Conservation (phyloP, 2,888 invertebrate species). For the Drosophila picticornis region DNA sequence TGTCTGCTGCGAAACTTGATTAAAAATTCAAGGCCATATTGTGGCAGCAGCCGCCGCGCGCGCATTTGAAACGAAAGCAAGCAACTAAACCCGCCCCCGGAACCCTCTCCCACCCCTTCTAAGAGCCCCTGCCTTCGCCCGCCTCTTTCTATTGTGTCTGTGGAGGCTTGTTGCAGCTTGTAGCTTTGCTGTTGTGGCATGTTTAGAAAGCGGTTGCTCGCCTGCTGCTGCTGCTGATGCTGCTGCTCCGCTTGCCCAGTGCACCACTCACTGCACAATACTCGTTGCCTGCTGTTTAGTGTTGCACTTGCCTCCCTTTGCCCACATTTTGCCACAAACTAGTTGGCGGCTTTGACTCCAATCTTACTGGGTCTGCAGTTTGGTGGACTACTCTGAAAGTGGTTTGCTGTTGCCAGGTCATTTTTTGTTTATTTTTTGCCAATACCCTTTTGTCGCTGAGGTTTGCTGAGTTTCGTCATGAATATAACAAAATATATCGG, state of each 20-base stretch:
- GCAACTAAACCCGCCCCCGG: neutral
- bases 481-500: too few species aligned
- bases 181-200: conserved; percentile 44
- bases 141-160: conserved; percentile 15
- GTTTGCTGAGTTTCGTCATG: neutral
- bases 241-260: conserved; percentile 71
- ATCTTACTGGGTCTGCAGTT: conserved; percentile 30
- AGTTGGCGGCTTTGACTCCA: conserved; percentile 31
- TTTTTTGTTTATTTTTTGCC: neutral
- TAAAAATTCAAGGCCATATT: conserved; percentile 80
- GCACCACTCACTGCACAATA: conserved; percentile 56
- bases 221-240: conserved; percentile 24
- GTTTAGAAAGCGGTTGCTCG: conserved; percentile 70
- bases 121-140: neutral
- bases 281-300: neutral
- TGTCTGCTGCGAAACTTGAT: conserved; percentile 75
- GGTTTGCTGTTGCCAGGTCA: conserved; percentile 31
- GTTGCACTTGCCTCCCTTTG: conserved; percentile 57
- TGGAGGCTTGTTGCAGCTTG: conserved; percentile 32
- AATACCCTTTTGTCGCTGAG: conserved; percentile 8
- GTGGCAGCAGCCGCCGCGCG: conserved; percentile 63
- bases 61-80: conserved; percentile 64
- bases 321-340: conserved; percentile 48
- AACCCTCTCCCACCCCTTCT: neutral
- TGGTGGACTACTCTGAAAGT: conserved; percentile 54